Evolutionary conservation across 2,797 vertebrate genomes (phyloP), one percentile per base, ranked within the genome.

Genomic region (Sparidentex hasta): DNA sequence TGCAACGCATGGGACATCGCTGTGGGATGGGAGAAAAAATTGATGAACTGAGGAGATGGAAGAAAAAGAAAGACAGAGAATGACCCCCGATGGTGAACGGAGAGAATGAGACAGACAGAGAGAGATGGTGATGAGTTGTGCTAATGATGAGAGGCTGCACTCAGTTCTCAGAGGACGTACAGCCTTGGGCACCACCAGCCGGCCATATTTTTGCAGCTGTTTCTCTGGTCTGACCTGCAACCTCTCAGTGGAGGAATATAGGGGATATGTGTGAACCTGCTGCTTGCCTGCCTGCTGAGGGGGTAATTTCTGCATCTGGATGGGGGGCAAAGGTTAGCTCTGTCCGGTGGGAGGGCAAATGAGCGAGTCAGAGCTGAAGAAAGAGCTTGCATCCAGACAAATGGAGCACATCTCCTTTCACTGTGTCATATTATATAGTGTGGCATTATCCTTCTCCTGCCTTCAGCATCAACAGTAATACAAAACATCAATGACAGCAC

Each of bases 221-320:
- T 91, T 87, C 85, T 84, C 65, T 56, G 76, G 47, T 87, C 65
- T 90, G 92, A 93, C 87, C 89, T 88, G 82, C 87, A 90, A 84
- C 86, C 90, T 74, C 78, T 83, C 74, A 56, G 65, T 61, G 65
- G 80, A 87, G 84, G 77, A 81, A 78, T 85, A 74, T 58, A 20
- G 55, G 58, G 73, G 78, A 82, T 88, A 83, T 81, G 83, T 83
- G 85, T 78, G 72, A 88, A 93, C 86, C 88, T 91, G 90, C 87
- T 81, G 87, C 73, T 84, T 59, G 76, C 86, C 79, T 84, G 56
- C 90, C 81, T 91, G 93, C 90, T 93, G 93, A 82, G 89, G 87
- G 91, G 88, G 76, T 92, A 92, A 93, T 94, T 89, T 91, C 84
- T 92, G 85, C 90, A 91, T 94, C 91, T 93, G 90, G 92, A 91